Evolutionary conservation across 2,797 vertebrate genomes (phyloP).

Genomic region (Galagoides demidoff): DNA sequence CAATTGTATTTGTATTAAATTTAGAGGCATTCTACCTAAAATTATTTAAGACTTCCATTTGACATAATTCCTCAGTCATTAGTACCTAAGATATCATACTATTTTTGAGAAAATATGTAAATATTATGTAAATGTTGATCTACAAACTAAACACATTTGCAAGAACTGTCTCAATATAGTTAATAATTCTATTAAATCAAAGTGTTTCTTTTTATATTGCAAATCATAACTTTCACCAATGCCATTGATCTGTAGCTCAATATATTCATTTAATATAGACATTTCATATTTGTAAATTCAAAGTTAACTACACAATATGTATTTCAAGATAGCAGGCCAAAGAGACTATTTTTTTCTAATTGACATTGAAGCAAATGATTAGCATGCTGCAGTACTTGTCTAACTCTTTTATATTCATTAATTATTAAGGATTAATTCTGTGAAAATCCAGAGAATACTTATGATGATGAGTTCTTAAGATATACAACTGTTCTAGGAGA

Average conservation of each 20-base stretch:
- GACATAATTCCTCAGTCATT: conserved; percentile 38
- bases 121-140: conserved; percentile 50
- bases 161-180: conserved; percentile 40
- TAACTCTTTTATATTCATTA: conserved; percentile 77
- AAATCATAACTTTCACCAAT: conserved; percentile 44
- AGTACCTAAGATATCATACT: conserved; percentile 30
- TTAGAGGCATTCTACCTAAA: conserved; percentile 56
- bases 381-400: conserved; percentile 70
- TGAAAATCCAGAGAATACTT: conserved; percentile 76
- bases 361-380: conserved; percentile 80
- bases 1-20: conserved; percentile 44
- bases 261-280: conserved; percentile 22
- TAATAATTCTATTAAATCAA: conserved; percentile 61
- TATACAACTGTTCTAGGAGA: conserved; percentile 75
- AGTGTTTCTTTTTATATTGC: conserved; percentile 33
- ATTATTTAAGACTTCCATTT: conserved; percentile 68
- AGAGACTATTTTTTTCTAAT: conserved; percentile 70
- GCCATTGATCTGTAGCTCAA: conserved; percentile 24
- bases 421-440: conserved; percentile 82
- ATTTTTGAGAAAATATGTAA: conserved; percentile 60
- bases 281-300: conserved; percentile 67
- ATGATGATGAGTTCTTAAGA: conserved; percentile 79
- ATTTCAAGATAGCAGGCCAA: conserved; percentile 63
- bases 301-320: conserved; percentile 71
- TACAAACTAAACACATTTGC: conserved; percentile 45